Conservation (phyloP, 2,113 vertebrate species). For the Talpa occidentalis region DNA sequence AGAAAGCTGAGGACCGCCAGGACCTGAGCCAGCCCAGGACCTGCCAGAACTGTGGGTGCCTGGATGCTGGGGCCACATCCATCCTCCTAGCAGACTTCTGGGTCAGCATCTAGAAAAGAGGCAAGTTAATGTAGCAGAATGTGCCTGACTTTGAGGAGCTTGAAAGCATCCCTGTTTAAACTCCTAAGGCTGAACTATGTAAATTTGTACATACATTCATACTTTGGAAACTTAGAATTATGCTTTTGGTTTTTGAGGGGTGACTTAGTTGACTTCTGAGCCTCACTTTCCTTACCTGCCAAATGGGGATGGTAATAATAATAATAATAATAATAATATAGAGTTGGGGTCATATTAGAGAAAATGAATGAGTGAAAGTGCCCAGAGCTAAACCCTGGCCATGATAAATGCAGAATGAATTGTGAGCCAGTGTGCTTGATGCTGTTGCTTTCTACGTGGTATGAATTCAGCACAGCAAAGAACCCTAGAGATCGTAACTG, state of each 20-base stretch:
- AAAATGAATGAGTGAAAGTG: not conserved
- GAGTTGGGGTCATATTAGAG: not conserved
- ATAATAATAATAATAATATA: not conserved
- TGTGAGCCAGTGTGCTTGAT: not conserved
- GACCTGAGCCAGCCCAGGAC: slow-evolving; percentile 74
- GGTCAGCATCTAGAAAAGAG: not conserved
- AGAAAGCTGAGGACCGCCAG: slow-evolving; percentile 87
- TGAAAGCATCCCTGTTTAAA: not conserved
- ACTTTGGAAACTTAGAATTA: not conserved
- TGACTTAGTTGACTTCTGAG: not conserved
- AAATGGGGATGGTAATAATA: not conserved
- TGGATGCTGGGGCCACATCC: not conserved
- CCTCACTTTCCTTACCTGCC: not conserved
- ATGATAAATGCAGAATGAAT: rapidly evolving
- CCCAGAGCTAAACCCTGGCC: not conserved
- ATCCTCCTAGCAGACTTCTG: rapidly evolving
- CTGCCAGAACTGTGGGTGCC: rapidly evolving
- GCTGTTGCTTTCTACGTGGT: not conserved
- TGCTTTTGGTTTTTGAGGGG: not conserved
- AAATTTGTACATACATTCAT: not conserved
- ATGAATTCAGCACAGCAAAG: not conserved
- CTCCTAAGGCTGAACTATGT: not conserved
- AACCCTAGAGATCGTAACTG: not conserved
- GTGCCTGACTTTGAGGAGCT: not conserved
- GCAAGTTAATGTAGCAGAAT: not conserved